These are phyloP conservation scores for Delphinus delphis DNA, from an alignment of 2,113 vertebrate species.

Conservation along the genomic window DNA sequence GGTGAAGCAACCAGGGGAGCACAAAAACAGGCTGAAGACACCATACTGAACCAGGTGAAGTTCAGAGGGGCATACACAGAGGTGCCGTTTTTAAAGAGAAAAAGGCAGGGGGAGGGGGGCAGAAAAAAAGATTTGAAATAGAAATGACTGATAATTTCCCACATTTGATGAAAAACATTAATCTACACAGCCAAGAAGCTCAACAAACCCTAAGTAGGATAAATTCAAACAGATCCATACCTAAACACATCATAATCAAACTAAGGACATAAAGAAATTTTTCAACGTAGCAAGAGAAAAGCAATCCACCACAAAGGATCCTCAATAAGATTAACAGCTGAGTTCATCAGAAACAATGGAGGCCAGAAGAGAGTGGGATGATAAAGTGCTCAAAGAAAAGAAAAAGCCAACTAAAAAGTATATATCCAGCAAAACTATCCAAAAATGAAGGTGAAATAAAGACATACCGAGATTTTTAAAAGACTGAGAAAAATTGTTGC, in stretches of 20 bases:
- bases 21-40: background rate
- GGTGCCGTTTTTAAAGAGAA: background rate
- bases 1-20: background rate
- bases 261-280: background rate
- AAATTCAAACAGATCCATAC: background rate
- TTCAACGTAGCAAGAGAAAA: background rate
- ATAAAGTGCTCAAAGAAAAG: background rate
- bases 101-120: background rate
- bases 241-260: background rate
- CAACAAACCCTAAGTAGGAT: background rate
- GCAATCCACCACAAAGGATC: background rate
- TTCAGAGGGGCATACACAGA: background rate
- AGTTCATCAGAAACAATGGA: background rate
- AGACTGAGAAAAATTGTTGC: background rate
- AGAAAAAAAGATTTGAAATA: background rate
- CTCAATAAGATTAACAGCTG: background rate
- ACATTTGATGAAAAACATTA: background rate
- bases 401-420: background rate
- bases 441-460: background rate
- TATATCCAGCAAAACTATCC: background rate
- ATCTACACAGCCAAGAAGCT: background rate
- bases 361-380: background rate
- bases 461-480: background rate
- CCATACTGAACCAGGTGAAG: background rate
- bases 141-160: background rate